Percentiles rank a stretch among this genome's conserved stretches.
phyloP scores from a whole-genome alignment of 2,797 vertebrate genomes.

The Halcyon smyrnensis region DNA sequence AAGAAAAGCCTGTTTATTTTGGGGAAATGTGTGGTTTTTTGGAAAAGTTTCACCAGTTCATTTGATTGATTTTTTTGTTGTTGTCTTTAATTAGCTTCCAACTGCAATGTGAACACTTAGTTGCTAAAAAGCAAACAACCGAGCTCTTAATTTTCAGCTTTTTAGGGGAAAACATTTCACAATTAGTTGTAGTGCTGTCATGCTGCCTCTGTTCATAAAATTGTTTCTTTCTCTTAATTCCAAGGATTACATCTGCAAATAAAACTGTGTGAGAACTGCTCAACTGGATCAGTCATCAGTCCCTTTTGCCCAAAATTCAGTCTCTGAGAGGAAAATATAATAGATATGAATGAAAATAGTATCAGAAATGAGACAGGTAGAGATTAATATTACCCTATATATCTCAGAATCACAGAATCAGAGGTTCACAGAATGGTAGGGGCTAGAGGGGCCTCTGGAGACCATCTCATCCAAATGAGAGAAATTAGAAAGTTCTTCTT shows the following conservation, averaged over 20 bases:
- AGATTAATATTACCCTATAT: neutral
- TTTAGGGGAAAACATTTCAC: slow-evolving; percentile 42
- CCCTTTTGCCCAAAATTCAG: neutral
- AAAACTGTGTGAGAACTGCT: neutral
- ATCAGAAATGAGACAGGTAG: neutral
- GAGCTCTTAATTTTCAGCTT: slow-evolving; percentile 49
- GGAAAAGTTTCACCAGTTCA: neutral
- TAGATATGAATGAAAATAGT: neutral
- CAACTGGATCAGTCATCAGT: neutral
- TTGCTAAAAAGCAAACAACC: slow-evolving; percentile 40
- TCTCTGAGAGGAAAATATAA: neutral
- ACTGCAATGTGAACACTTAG: slow-evolving; percentile 30
- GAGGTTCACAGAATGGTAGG: too few relatives aligned
- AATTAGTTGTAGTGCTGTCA: slow-evolving; percentile 18
- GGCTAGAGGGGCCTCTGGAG: too few relatives aligned
- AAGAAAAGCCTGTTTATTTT: neutral
- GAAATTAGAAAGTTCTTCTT: too few relatives aligned
- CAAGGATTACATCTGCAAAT: slow-evolving; percentile 25
- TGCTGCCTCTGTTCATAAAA: slow-evolving; percentile 43
- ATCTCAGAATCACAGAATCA: neutral
- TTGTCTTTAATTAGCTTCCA: slow-evolving; percentile 22
- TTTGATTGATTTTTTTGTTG: neutral
- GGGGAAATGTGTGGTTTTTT: neutral
- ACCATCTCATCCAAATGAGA: too few relatives aligned
- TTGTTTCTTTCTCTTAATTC: slow-evolving; percentile 33